Evolutionary conservation across 2,113 vertebrate genomes (phyloP).

Genomic region (Ascaphus truei): DNA sequence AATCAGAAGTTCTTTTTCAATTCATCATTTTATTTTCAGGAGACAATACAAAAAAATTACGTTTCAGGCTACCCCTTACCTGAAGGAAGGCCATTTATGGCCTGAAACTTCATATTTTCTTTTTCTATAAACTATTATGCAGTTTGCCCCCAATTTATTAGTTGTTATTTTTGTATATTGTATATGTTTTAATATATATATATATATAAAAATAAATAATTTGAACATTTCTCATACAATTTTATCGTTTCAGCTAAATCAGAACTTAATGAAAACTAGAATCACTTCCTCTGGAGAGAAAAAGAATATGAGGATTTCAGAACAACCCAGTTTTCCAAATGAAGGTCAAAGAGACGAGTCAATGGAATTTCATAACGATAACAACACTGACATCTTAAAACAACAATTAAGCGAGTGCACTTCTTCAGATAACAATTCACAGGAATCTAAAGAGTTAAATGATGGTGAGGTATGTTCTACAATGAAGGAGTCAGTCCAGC

Average conservation of each 20-base stretch:
- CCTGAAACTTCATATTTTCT: no score
- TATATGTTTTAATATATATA: not conserved
- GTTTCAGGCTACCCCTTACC: no score
- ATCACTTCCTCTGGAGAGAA: conserved; percentile 56
- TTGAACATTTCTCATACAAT: conserved; percentile 41
- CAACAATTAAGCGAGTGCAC: conserved; percentile 43
- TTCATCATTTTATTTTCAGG: no score
- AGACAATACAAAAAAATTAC: no score
- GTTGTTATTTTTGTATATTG: no score
- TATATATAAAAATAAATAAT: not conserved
- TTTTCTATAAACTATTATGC: no score
- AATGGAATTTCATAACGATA: conserved; percentile 42
- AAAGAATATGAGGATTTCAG: conserved; percentile 49
- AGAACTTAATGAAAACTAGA: conserved; percentile 53
- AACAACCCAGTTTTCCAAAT: conserved; percentile 56
- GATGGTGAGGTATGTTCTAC: conserved; percentile 36
- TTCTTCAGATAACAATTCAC: conserved; percentile 46
- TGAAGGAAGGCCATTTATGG: no score
- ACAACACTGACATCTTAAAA: conserved; percentile 39
- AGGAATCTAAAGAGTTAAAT: conserved; percentile 43
- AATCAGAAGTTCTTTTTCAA: no score
- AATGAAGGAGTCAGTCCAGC: conserved; percentile 37
- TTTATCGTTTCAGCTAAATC: conserved; percentile 66
- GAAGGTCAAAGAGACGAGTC: conserved; percentile 47
- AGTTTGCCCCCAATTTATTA: no score